A percentile compares a stretch with the other conserved stretches of the same genome.
These are phyloP conservation scores for Lumbricus terrestris DNA, from an alignment of 2,888 invertebrate genomes.

Conservation along the genomic window DNA sequence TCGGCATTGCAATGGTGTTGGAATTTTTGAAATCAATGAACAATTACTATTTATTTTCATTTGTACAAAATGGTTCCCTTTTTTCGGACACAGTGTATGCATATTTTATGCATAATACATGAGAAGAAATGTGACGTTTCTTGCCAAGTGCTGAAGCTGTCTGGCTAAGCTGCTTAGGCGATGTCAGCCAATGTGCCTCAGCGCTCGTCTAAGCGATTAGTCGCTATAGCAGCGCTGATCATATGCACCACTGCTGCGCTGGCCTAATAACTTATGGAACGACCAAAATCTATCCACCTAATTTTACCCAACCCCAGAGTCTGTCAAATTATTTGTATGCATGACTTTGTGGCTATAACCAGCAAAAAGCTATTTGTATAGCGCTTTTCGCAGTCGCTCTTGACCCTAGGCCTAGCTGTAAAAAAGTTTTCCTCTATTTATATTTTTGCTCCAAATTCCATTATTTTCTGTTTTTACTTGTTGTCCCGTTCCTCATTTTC, in stretches of 20 bases:
- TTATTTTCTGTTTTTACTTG: too few relatives aligned
- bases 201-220: background rate
- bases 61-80: too few relatives aligned
- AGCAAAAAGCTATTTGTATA: too few relatives aligned
- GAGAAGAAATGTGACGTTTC: background rate
- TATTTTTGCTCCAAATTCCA: too few relatives aligned
- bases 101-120: background rate
- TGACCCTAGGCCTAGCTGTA: too few relatives aligned
- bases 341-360: background rate
- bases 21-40: too few relatives aligned
- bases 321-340: background rate
- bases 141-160: background rate
- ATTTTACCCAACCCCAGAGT: background rate
- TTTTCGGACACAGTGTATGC: too few relatives aligned
- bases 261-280: background rate
- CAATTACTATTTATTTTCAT: too few relatives aligned
- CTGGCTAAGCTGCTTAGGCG: background rate
- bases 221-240: background rate
- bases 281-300: background rate
- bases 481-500: too few relatives aligned
- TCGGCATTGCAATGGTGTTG: too few relatives aligned
- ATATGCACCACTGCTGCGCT: background rate
- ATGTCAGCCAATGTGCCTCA: background rate
- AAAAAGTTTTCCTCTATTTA: too few relatives aligned
- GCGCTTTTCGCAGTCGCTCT: too few relatives aligned